Evolutionary conservation across 2,888 invertebrate genomes (phyloP).

Genomic region (Spodoptera exigua): DNA sequence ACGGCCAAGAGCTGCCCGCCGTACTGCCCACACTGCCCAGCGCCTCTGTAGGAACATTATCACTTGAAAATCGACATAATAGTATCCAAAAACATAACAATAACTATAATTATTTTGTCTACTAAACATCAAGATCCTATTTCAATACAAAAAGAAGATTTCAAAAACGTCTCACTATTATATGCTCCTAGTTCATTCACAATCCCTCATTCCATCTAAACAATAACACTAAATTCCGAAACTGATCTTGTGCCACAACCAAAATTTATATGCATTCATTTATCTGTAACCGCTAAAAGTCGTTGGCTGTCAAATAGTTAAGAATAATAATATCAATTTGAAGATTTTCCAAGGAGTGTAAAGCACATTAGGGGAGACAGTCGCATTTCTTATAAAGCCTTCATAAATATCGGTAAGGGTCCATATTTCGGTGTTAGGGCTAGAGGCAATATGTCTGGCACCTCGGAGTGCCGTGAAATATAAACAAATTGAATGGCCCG

Average conservation of each 20-base stretch:
- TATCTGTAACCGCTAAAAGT: slow-evolving; percentile 22
- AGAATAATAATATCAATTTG: slow-evolving; percentile 66
- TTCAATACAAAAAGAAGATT: no score
- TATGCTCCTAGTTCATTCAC: neutral
- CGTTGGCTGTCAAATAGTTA: slow-evolving; percentile 47
- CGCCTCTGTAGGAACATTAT: slow-evolving; percentile 84
- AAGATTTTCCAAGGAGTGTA: slow-evolving; percentile 68
- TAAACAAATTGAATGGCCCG: slow-evolving; percentile 88
- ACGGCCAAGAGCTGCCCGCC: slow-evolving; percentile 92
- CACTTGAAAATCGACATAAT: neutral
- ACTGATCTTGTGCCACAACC: neutral
- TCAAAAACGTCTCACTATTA: no score
- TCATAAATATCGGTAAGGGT: slow-evolving; percentile 85
- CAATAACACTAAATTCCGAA: neutral
- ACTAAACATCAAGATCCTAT: no score
- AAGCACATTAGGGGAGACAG: slow-evolving; percentile 77
- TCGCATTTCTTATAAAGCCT: slow-evolving; percentile 74
- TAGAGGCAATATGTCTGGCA: slow-evolving; percentile 79
- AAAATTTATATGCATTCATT: slow-evolving; percentile 2
- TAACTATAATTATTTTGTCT: no score
- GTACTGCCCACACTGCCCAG: slow-evolving; percentile 91
- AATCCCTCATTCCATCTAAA: slow-evolving; percentile 1
- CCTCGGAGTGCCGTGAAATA: slow-evolving; percentile 87
- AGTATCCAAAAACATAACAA: no score
- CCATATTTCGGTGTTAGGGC: slow-evolving; percentile 84